Evolutionary conservation across 2,888 invertebrate genomes (phyloP).

Genomic region (Epistrophe grossulariae): DNA sequence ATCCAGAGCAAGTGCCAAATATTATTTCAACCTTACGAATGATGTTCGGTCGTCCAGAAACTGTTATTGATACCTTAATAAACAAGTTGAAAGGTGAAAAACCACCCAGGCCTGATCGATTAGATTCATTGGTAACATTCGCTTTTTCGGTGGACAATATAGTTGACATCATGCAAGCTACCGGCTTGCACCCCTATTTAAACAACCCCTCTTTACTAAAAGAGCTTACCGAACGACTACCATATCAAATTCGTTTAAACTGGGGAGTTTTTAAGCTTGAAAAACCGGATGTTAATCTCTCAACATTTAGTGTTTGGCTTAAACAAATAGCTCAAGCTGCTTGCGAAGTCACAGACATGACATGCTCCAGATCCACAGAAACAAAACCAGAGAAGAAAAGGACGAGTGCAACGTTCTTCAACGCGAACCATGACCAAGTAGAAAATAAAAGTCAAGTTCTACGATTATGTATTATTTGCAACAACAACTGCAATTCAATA

Average conservation of each 20-base stretch:
- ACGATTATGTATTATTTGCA: background rate
- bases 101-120: background rate
- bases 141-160: slow-evolving; percentile 14
- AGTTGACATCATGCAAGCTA: slow-evolving; percentile 11
- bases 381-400: background rate
- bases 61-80: slow-evolving; percentile 7
- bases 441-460: background rate
- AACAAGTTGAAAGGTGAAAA: background rate
- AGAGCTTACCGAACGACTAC: background rate
- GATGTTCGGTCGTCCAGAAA: slow-evolving; percentile 5
- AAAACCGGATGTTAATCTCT: background rate
- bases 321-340: slow-evolving; percentile 2
- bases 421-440: background rate
- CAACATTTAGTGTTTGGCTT: slow-evolving; percentile 2
- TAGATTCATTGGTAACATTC: slow-evolving; percentile 1
- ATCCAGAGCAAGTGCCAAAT: slow-evolving; percentile 4
- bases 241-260: slow-evolving; percentile 18
- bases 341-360: slow-evolving; percentile 2
- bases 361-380: background rate
- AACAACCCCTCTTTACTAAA: background rate
- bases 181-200: background rate
- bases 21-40: slow-evolving; percentile 3
- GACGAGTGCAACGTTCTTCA: background rate
- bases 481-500: background rate
- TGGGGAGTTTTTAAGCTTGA: background rate